Base-by-base conservation (phyloP, 2,888 invertebrate genomes). In the Microplitis deprimator region DNA sequence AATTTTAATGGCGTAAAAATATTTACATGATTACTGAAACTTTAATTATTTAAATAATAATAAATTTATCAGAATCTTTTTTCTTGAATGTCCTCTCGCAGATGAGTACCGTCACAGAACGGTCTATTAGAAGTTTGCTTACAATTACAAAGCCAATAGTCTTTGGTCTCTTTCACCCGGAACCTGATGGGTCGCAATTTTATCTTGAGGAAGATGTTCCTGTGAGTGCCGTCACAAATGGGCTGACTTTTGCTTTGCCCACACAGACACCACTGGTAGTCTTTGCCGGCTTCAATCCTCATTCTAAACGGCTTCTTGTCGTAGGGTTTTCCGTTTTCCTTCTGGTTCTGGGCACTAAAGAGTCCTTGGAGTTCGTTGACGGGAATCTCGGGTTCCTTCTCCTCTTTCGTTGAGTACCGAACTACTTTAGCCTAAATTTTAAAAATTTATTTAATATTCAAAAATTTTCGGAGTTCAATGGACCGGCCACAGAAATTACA, bases 141-240 rank as follows among this genome's bases (percentile, higher is more conserved):
- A 89, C 99, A 99, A 88, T 97, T 97, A 89, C 99, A 99, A n/a
- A 99, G 91, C 96, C 97, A 98, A 88, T 98, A 98, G 17, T 97
- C 96, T 84, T 96, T 96, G 0, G 95, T 94, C 91, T 97, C 95
- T 71, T 94, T 93, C 1, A 98, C 97, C 82, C 92, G 91, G 87
- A 98, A 98, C 78, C 92, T 91, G 5, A 98, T 91, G 0, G 99
- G 99, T 81, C 94, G 94, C 68, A 94, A 92, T 78, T 92, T 93
- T 59, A 97, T 94, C 90, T 95, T 95, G 2, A 96, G 91, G 82
- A 92, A 94, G 20, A 93, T 91, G 88, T 93, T 94, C 88, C 92
- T 96, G 89, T 99, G 98, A 0, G 96, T 95, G 16, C 96, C 96
- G 91, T 99, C 99, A 90, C 99, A 99, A 65, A 99, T 91, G 0